phyloP scores from a whole-genome alignment of 2,888 invertebrate genomes.

The Spodoptera picta region DNA sequence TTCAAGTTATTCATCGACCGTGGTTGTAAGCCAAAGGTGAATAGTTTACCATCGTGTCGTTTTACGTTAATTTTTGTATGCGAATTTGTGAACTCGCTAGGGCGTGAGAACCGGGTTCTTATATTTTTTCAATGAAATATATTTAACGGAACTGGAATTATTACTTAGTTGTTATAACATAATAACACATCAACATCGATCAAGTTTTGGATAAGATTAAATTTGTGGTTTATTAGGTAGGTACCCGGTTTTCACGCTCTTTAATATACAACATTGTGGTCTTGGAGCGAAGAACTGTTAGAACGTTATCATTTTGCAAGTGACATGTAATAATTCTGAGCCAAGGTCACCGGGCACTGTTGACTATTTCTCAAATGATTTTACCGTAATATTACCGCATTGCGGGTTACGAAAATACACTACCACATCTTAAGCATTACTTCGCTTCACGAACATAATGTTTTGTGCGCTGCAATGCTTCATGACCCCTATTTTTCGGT shows the following conservation, averaged over 20 bases:
- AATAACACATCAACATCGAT: no score
- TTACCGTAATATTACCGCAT: neutral
- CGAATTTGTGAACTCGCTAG: constrained; percentile 50
- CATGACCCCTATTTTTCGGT: constrained; percentile 26
- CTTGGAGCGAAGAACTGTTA: no score
- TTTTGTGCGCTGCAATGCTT: constrained; percentile 22
- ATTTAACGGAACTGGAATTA: constrained; percentile 32
- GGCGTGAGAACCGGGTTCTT: constrained; percentile 54
- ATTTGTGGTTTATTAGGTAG: no score
- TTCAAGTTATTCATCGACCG: constrained; percentile 60
- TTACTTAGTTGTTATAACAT: constrained; percentile 1
- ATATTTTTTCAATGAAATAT: constrained; percentile 41
- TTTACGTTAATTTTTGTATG: constrained; percentile 66
- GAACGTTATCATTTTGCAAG: no score
- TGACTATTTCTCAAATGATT: no score
- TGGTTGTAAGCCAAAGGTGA: constrained; percentile 70
- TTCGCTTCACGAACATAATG: constrained; percentile 12
- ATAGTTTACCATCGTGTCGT: constrained; percentile 69
- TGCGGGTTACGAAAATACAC: constrained; percentile 8
- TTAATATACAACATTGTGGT: no score
- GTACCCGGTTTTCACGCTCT: no score
- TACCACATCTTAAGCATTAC: constrained; percentile 10
- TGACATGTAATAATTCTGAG: no score
- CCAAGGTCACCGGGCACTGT: no score
- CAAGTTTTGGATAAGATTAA: no score